These are phyloP conservation scores for Pteropus rufus DNA, from an alignment of 2,797 vertebrate species.

Conservation along the genomic window DNA sequence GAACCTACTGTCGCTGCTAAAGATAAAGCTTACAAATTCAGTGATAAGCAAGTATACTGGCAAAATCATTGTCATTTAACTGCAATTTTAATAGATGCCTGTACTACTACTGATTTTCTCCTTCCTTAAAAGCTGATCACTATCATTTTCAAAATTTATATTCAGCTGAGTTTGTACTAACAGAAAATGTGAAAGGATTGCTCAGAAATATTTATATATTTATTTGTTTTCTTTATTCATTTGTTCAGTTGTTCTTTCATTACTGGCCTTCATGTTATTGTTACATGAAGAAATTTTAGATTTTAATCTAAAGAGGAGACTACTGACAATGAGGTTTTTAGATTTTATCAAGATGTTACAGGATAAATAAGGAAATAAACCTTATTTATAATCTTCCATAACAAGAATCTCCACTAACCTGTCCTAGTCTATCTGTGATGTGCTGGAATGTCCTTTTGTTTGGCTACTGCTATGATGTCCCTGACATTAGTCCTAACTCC, in stretches of 20 bases:
- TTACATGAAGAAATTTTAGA: neutral
- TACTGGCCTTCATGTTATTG: neutral
- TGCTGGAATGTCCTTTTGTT: neutral
- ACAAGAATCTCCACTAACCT: neutral
- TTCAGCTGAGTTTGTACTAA: neutral
- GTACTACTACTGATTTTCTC: neutral
- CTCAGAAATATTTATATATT: neutral
- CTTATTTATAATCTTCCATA: neutral
- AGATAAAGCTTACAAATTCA: neutral
- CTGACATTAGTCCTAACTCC: neutral
- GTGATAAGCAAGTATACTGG: accelerated
- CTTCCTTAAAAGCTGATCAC: neutral
- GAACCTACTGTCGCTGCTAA: neutral
- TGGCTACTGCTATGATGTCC: neutral
- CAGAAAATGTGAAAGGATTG: neutral
- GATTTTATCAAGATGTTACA: neutral
- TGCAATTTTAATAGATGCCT: neutral
- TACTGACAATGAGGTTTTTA: neutral
- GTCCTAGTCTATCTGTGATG: neutral
- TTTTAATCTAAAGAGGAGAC: neutral
- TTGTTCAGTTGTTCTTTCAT: neutral
- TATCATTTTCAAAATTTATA: neutral
- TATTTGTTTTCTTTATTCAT: neutral
- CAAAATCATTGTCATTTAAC: neutral
- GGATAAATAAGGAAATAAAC: neutral